phyloP scores from a whole-genome alignment of 2,113 vertebrate species.

The Crotalus viridis region DNA sequence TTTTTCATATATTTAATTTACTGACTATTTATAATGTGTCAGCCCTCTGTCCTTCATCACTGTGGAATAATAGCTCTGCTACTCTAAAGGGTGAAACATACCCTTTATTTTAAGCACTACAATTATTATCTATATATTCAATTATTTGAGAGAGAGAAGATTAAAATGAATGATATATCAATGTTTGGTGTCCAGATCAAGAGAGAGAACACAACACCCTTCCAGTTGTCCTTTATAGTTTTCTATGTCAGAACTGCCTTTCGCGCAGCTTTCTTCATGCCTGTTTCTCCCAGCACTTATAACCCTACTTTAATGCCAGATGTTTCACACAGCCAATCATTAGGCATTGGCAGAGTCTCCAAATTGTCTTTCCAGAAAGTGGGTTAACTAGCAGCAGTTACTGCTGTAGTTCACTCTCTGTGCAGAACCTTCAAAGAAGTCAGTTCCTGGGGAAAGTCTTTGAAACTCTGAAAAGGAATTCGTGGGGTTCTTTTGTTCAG shows the following conservation, averaged over 20 bases:
- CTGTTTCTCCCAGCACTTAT: not conserved
- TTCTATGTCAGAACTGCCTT: not conserved
- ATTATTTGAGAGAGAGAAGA: not conserved
- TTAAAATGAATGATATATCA: not conserved
- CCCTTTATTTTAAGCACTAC: not conserved
- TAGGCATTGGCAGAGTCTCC: conserved; percentile 25
- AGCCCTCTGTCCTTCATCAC: not conserved
- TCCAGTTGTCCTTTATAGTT: not conserved
- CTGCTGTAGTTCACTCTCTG: conserved; percentile 46
- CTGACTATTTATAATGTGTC: not conserved
- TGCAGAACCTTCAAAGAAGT: conserved; percentile 43
- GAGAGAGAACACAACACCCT: not conserved
- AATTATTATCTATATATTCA: not conserved
- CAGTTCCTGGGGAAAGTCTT: conserved; percentile 56
- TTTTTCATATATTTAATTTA: not conserved
- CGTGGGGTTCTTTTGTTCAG: conserved; percentile 59
- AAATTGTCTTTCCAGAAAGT: conserved; percentile 42
- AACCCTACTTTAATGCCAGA: not conserved
- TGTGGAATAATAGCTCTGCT: not conserved
- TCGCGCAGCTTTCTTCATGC: not conserved
- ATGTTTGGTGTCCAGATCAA: not conserved
- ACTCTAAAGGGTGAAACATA: not conserved
- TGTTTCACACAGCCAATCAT: not conserved
- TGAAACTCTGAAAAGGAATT: conserved; percentile 62
- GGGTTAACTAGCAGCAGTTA: conserved; percentile 28